A percentile compares a stretch with the other conserved stretches of the same genome.
Conservation (phyloP, 1,140 invertebrate genomes). For the Lutraria rhynchaena region DNA sequence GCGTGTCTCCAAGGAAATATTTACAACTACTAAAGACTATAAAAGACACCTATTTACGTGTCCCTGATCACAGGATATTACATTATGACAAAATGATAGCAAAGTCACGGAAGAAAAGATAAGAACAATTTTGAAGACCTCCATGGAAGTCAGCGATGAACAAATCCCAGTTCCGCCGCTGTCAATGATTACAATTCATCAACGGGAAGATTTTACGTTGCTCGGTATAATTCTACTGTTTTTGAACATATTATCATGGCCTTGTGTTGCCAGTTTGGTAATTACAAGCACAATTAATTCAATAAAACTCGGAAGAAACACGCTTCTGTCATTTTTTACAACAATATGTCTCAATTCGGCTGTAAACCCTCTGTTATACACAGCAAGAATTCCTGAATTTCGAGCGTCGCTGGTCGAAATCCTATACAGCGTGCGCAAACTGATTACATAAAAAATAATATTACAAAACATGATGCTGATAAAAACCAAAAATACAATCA, state of each 20-base stretch:
- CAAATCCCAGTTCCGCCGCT: no score
- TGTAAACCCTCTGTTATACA: constrained; percentile 9
- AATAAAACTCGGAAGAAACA: not conserved
- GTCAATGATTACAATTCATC: not conserved
- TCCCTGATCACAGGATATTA: no score
- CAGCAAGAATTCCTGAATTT: constrained; percentile 13
- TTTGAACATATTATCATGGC: constrained; percentile 28
- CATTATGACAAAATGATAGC: no score
- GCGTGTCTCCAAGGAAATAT: no score
- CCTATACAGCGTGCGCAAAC: not conserved
- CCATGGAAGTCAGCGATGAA: no score
- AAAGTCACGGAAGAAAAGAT: no score
- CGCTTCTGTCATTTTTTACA: constrained; percentile 4
- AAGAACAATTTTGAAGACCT: no score
- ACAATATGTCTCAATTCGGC: constrained; percentile 17
- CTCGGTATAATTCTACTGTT: constrained; percentile 16
- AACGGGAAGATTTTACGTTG: not conserved
- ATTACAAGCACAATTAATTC: not conserved
- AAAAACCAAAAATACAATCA: no score
- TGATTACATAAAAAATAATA: no score
- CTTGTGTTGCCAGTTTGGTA: not conserved
- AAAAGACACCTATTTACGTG: no score
- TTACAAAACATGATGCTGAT: no score
- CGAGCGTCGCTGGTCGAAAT: not conserved
- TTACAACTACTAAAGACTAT: no score